Conservation (phyloP, 1,140 invertebrate genomes). For the Zaprionus gabonicus region DNA sequence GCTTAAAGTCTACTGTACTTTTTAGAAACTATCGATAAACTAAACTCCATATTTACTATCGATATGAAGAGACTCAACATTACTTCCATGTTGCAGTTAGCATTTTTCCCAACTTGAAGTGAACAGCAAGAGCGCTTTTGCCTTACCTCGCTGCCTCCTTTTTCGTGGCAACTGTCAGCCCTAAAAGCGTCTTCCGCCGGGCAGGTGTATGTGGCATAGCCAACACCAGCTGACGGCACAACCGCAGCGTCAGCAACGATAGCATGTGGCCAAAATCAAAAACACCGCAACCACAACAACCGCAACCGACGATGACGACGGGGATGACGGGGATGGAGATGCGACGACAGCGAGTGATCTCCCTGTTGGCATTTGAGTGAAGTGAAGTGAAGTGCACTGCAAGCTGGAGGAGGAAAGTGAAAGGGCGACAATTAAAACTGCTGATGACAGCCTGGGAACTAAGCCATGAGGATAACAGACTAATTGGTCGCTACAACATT, state of each 20-base stretch:
- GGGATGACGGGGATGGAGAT: too few species aligned
- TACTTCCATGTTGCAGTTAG: background rate
- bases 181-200: background rate
- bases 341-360: constrained; percentile 26
- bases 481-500: background rate
- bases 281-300: constrained; percentile 27
- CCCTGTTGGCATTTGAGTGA: constrained; percentile 40
- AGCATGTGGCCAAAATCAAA: constrained; percentile 35
- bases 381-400: constrained; percentile 35
- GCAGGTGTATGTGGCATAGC: constrained; percentile 13
- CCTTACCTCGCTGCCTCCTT: background rate
- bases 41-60: too few species aligned
- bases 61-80: background rate
- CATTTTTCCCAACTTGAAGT: background rate
- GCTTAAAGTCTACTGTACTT: too few species aligned
- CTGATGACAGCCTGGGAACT: background rate
- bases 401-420: background rate
- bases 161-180: background rate
- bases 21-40: too few species aligned
- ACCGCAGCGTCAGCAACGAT: constrained; percentile 20
- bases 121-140: background rate
- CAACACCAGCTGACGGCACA: constrained; percentile 10
- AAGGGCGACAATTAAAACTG: constrained; percentile 7
- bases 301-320: constrained; percentile 11
- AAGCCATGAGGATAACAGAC: background rate